These are phyloP conservation scores for Drosophila picticornis DNA, from an alignment of 2,888 invertebrate species.

Conservation along the genomic window DNA sequence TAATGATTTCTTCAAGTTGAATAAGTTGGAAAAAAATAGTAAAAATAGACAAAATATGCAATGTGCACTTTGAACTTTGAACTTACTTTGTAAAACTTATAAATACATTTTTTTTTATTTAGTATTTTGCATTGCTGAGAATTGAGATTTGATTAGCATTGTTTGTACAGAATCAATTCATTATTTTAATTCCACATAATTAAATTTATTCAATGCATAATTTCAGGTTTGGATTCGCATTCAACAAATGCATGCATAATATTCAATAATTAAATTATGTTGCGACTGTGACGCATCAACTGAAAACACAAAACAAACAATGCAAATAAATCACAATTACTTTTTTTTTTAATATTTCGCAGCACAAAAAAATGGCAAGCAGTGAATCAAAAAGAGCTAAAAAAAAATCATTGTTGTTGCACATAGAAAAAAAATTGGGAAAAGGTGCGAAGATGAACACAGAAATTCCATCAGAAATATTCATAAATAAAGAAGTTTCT, in stretches of 20 bases:
- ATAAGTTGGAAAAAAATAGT: background rate
- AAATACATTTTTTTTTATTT: background rate
- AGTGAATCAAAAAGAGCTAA: background rate
- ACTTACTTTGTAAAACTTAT: background rate
- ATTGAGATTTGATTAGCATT: background rate
- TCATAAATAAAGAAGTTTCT: background rate
- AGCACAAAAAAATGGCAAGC: background rate
- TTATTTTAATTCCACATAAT: background rate
- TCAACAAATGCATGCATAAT: background rate
- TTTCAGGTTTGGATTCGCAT: background rate
- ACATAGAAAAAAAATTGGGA: background rate
- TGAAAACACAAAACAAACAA: background rate
- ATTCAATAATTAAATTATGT: background rate
- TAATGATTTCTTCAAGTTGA: constrained; percentile 16
- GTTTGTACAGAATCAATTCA: background rate
- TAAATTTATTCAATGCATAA: background rate
- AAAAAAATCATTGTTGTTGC: background rate
- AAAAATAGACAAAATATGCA: background rate
- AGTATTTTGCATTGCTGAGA: background rate
- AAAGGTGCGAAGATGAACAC: background rate
- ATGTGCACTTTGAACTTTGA: background rate
- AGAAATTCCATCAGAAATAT: background rate
- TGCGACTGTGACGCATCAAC: background rate
- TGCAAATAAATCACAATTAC: background rate
- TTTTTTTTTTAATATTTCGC: background rate